These are phyloP conservation scores for Falco rusticolus DNA, from an alignment of 2,797 vertebrate species.

Conservation along the genomic window DNA sequence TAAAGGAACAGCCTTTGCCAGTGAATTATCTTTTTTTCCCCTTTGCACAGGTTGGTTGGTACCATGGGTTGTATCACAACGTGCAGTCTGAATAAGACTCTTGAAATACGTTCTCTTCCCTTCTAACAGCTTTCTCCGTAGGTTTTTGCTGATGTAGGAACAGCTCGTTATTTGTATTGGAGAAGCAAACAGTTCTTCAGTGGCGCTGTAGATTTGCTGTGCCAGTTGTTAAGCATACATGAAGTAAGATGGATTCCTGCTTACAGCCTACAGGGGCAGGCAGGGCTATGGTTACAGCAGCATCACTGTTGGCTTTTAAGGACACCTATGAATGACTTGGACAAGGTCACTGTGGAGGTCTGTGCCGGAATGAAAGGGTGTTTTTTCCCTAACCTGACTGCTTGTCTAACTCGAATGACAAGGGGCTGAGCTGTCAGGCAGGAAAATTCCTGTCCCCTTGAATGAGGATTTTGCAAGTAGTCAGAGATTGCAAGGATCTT, in stretches of 20 bases:
- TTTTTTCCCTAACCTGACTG: background rate
- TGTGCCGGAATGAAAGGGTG: background rate
- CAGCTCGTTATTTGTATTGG: background rate
- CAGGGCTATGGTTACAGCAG: background rate
- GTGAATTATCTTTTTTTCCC: no score
- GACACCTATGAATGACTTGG: background rate
- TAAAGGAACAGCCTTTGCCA: background rate
- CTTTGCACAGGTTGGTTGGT: background rate
- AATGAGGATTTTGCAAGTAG: background rate
- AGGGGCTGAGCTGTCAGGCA: background rate
- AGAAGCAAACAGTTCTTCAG: background rate
- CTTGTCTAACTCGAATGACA: background rate
- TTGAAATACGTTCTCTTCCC: background rate
- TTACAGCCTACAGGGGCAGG: background rate
- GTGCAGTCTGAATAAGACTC: background rate
- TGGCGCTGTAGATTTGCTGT: background rate
- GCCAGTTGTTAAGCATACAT: background rate
- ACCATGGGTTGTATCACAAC: accelerated
- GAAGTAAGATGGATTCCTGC: background rate
- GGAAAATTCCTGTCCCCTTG: background rate
- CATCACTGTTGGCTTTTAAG: background rate
- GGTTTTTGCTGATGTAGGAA: background rate
- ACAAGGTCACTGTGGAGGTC: background rate
- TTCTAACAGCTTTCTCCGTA: background rate
- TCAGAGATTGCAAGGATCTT: background rate